phyloP scores from a whole-genome alignment of 2,797 vertebrate species.

The Macropodus opercularis region DNA sequence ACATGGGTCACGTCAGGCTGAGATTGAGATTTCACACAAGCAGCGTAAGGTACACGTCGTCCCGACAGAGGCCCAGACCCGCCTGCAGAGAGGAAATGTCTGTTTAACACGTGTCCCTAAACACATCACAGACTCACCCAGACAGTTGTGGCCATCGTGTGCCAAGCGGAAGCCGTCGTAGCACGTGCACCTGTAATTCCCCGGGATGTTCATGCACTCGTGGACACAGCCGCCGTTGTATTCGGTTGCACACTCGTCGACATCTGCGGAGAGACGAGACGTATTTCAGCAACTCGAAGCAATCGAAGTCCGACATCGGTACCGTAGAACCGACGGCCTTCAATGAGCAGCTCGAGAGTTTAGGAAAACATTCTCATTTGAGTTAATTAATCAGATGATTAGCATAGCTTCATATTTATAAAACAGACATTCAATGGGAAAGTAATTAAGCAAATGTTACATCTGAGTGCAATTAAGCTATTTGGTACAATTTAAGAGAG shows the following conservation, averaged over 20 bases:
- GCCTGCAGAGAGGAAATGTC: background rate
- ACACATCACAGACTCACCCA: constrained; percentile 85
- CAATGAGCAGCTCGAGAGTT: background rate
- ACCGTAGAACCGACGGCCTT: background rate
- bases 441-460: background rate
- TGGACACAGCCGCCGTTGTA: constrained; percentile 93
- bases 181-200: constrained; percentile 96
- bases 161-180: constrained; percentile 97
- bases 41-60: constrained; percentile 28
- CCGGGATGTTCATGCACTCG: constrained; percentile 95
- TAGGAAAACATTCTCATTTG: too few species aligned
- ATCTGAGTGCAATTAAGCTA: background rate
- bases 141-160: constrained; percentile 96
- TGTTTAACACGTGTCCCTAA: background rate
- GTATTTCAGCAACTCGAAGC: background rate
- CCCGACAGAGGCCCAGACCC: constrained; percentile 28
- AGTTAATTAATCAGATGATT: background rate
- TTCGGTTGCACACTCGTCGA: constrained; percentile 77
- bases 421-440: background rate
- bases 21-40: constrained; percentile 40
- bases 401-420: background rate
- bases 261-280: constrained; percentile 58
- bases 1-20: constrained; percentile 41
- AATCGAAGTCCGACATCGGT: background rate
- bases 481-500: constrained; percentile 11